Conservation (phyloP, 2,113 vertebrate species). For the Vanacampus margaritifer region DNA sequence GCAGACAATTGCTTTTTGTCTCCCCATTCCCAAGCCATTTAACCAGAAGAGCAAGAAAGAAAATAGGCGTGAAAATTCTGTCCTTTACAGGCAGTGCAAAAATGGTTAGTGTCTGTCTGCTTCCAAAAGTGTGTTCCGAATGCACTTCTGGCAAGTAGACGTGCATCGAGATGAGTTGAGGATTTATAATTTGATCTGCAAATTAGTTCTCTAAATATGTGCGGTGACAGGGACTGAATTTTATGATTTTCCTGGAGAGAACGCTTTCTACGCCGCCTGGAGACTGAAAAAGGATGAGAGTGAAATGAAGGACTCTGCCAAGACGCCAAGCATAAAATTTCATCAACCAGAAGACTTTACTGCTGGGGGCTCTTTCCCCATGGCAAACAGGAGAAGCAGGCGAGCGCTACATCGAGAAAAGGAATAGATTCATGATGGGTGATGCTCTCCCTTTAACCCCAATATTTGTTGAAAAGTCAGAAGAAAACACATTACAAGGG, state of each 20-base stretch:
- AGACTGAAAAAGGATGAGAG: conserved; percentile 63
- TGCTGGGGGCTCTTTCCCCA: conserved; percentile 55
- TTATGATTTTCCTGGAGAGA: conserved; percentile 55
- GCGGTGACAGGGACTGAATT: conserved; percentile 54
- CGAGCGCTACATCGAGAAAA: conserved; percentile 23
- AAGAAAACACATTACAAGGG: conserved; percentile 55
- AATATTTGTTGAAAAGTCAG: conserved; percentile 67
- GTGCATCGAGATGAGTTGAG: conserved; percentile 15
- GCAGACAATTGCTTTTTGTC: background rate
- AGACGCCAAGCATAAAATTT: conserved; percentile 65
- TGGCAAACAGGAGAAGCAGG: conserved; percentile 25
- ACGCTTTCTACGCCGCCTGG: conserved; percentile 41
- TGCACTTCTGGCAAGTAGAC: background rate
- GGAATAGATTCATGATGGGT: conserved; percentile 48
- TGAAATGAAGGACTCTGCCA: conserved; percentile 59
- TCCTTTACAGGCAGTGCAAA: background rate
- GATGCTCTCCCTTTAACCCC: conserved; percentile 57
- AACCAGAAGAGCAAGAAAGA: background rate
- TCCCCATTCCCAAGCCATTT: background rate
- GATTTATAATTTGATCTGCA: conserved; percentile 65
- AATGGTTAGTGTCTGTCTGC: background rate
- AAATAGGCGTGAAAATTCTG: background rate
- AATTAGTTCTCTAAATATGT: conserved; percentile 69
- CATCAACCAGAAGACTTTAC: conserved; percentile 65
- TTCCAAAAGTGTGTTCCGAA: background rate